A percentile compares a stretch with the other conserved stretches of the same genome.
These are phyloP conservation scores for Leptinotarsa undecemlineata DNA, from an alignment of 1,140 invertebrate species.

Conservation along the genomic window DNA sequence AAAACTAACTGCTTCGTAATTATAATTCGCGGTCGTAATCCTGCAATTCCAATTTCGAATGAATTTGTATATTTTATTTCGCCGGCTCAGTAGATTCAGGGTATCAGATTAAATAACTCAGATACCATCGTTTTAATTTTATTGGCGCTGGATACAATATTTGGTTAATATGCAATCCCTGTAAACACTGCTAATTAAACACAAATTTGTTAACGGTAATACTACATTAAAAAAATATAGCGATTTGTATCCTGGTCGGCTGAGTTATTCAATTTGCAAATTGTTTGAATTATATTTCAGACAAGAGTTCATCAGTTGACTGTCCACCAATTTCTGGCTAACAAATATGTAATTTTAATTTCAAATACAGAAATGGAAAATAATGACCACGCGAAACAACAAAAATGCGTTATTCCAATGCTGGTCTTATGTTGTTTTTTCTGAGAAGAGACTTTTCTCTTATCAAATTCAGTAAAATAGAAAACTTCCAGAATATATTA, in stretches of 20 bases:
- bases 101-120: slow-evolving; percentile 20
- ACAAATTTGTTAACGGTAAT: not conserved
- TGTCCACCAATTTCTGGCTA: too few species aligned
- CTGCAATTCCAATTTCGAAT: not conserved
- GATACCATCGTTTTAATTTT: slow-evolving; percentile 12
- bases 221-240: not conserved
- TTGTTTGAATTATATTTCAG: too few species aligned
- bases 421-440: too few species aligned
- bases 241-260: not conserved
- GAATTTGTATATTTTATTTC: slow-evolving; percentile 10
- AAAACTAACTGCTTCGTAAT: slow-evolving; percentile 14
- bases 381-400: too few species aligned
- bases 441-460: too few species aligned
- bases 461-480: too few species aligned
- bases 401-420: too few species aligned
- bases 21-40: slow-evolving; percentile 14
- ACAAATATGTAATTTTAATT: too few species aligned
- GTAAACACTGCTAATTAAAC: not conserved
- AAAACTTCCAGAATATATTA: too few species aligned
- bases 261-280: too few species aligned
- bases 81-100: not conserved
- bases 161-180: not conserved
- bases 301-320: too few species aligned
- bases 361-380: too few species aligned
- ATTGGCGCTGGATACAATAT: not conserved